Conservation (phyloP, 2,888 invertebrate genomes). For the Clistopyga incitator region DNA sequence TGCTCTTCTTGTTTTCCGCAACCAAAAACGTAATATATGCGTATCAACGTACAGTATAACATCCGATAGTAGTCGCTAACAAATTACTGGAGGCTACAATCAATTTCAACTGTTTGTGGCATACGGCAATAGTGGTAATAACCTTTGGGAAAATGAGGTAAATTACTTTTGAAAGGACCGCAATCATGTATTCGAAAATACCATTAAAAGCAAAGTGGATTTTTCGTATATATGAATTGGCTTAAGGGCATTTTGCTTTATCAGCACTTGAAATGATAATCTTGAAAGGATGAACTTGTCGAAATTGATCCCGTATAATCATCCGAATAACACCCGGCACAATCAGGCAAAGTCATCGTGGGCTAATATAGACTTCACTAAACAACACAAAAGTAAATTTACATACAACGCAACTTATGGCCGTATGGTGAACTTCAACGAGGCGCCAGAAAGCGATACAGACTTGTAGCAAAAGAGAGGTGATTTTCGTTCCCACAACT, state of each 20-base stretch:
- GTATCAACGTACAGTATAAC: too few species aligned
- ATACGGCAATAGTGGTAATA: too few species aligned
- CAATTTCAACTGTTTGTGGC: neutral
- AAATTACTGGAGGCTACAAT: too few species aligned
- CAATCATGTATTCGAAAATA: too few species aligned
- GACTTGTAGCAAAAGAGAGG: neutral
- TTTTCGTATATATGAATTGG: neutral
- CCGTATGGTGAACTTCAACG: neutral
- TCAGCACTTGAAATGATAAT: neutral
- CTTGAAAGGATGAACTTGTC: neutral
- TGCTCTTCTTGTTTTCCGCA: neutral
- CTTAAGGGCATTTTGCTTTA: neutral
- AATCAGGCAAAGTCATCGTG: neutral
- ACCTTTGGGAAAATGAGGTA: too few species aligned
- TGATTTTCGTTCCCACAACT: constrained; percentile 24
- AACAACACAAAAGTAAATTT: too few species aligned
- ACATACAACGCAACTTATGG: constrained; percentile 11
- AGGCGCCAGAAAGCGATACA: neutral
- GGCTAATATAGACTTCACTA: too few species aligned
- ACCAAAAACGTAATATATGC: neutral
- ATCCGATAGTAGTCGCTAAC: too few species aligned
- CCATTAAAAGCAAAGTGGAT: neutral
- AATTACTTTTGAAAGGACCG: too few species aligned
- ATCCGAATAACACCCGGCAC: neutral
- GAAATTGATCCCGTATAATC: neutral